Evolutionary conservation across 2,797 vertebrate species (phyloP).

Genomic region (Tachyglossus aculeatus): DNA sequence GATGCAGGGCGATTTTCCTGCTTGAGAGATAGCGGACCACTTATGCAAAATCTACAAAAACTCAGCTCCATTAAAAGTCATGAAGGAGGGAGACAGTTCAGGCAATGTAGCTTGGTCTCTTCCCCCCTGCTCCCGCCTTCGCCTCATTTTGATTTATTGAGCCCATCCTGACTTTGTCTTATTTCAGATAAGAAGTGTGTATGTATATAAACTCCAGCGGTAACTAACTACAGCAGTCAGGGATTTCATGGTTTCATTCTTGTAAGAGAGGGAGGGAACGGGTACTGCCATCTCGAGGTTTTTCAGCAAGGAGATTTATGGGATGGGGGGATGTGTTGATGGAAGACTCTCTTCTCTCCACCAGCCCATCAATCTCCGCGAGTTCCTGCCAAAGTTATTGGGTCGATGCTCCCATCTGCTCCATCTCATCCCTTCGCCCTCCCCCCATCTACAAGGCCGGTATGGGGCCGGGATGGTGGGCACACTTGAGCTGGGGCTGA

Average conservation of each 20-base stretch:
- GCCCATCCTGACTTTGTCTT: slow-evolving; percentile 1
- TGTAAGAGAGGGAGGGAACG: not conserved
- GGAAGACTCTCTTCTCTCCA: too few species aligned
- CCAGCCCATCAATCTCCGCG: too few species aligned
- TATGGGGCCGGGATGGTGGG: too few species aligned
- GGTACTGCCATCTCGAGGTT: too few species aligned
- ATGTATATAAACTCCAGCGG: slow-evolving; percentile 9
- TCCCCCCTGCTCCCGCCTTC: not conserved
- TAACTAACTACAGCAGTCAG: not conserved
- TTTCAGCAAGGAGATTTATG: not conserved
- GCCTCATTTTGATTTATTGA: slow-evolving; percentile 34
- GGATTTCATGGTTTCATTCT: not conserved
- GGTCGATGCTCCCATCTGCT: too few species aligned
- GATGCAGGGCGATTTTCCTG: not conserved
- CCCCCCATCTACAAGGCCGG: too few species aligned
- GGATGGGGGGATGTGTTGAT: not conserved
- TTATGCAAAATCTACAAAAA: not conserved
- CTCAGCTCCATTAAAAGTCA: not conserved
- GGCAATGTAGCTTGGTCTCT: not conserved
- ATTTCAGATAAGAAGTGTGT: slow-evolving; percentile 24
- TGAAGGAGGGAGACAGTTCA: not conserved
- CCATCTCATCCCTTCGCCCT: too few species aligned
- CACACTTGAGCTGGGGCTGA: too few species aligned
- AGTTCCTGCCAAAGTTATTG: too few species aligned
- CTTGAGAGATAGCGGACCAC: not conserved